A percentile compares a stretch with the other conserved stretches of the same genome.
Conservation (phyloP, 2,888 invertebrate species). For the Azorinus chamasolen region DNA sequence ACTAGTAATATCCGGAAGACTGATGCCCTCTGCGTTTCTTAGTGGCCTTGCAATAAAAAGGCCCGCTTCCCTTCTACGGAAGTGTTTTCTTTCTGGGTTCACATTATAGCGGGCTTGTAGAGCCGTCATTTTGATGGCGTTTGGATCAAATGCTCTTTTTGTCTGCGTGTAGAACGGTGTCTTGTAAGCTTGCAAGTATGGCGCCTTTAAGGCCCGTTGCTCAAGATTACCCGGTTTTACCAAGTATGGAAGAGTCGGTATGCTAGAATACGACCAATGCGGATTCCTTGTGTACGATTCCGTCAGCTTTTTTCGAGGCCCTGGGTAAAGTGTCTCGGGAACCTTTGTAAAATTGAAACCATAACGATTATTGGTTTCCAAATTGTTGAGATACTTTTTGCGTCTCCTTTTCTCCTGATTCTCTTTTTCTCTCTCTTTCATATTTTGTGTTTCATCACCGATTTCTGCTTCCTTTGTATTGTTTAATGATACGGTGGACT, state of each 20-base stretch:
- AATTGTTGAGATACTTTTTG: slow-evolving; percentile 13
- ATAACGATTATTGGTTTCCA: slow-evolving; percentile 24
- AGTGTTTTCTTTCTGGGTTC: neutral
- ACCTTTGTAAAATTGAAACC: slow-evolving; percentile 10
- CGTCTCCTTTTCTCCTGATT: neutral
- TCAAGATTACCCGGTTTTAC: slow-evolving; percentile 42
- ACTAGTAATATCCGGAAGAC: slow-evolving; percentile 27
- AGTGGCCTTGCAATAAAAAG: slow-evolving; percentile 19
- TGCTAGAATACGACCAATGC: slow-evolving; percentile 47
- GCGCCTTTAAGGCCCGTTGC: slow-evolving; percentile 26
- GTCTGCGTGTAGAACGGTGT: slow-evolving; percentile 16
- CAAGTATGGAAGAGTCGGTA: slow-evolving; percentile 45
- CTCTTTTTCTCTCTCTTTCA: neutral
- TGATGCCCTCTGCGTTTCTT: slow-evolving; percentile 6
- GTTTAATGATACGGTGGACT: neutral
- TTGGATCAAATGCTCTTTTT: slow-evolving; percentile 25
- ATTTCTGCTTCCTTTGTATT: neutral
- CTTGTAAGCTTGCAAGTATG: slow-evolving; percentile 12
- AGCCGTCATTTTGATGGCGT: slow-evolving; percentile 21
- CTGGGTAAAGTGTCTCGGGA: slow-evolving; percentile 39
- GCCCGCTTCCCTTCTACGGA: slow-evolving; percentile 15
- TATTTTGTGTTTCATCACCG: neutral
- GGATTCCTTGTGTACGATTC: slow-evolving; percentile 42
- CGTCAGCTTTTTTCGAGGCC: slow-evolving; percentile 33
- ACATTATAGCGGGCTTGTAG: slow-evolving; percentile 27